Base-by-base conservation (phyloP, 2,113 vertebrate species). In the Tyto alba region DNA sequence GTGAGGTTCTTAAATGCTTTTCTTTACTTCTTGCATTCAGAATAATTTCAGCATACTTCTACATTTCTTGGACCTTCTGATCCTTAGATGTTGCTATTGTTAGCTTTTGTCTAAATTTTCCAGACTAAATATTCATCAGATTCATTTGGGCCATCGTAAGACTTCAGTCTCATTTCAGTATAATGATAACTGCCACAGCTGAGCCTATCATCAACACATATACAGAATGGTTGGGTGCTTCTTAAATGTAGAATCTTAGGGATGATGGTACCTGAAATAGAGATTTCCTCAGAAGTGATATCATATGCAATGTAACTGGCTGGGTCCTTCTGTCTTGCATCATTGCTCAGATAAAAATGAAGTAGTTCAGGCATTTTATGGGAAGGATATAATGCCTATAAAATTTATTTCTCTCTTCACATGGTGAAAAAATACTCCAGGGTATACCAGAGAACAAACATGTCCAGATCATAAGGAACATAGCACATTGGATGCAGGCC, bases 341-440 rank as follows among this genome's bases (percentile, higher is more conserved):
- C 79, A 89, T 73, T 96, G 93, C 83, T 89, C 79, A 88, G 87
- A 95, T 90, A 94, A 98, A 97, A 98, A 97, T 92, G 76, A 96
- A 85, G 60, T 57, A 71, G 41, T 86, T 97, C 63, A 89, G 52
- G 67, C 50, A 85, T 96, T 97, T 98, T 96, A 96, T 88, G 41
- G 87, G 76, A 74, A 96, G 68, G 47, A 94, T 52, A 73, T 92
- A 96, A 92, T 89, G 55, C 57, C 79, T 91, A 69, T 94, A 96
- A 92, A 97, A 94, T 96, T 96, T 98, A 93, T 97, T 91, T 64
- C 74, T 93, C 36, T 96, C 38, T n/a, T 93, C 43, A 81, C 50
- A 76, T 75, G 21, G 64, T 71, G 60, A 73, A 56, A 90, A 93
- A 93, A 79, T 11, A 79, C 90, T 95, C 75, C 36, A 84, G 69